These are phyloP conservation scores for Oreortyx pictus DNA, from an alignment of 2,797 vertebrate species.

Conservation along the genomic window DNA sequence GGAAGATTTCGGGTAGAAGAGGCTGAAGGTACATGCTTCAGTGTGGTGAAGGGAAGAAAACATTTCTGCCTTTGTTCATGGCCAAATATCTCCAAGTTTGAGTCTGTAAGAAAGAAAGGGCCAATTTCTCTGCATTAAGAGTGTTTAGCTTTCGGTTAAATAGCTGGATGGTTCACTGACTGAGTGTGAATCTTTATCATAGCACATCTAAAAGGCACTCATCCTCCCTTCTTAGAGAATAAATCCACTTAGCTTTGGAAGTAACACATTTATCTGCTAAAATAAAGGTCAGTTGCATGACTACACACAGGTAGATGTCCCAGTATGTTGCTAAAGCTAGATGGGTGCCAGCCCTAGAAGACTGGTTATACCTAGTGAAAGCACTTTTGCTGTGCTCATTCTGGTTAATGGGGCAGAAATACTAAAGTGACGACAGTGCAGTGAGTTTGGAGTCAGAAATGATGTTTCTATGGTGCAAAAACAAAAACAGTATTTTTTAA, in stretches of 20 bases:
- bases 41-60: not conserved
- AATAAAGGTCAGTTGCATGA: not conserved
- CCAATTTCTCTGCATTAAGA: not conserved
- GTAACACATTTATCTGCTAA: not conserved
- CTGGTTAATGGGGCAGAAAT: not conserved
- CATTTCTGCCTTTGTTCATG: not conserved
- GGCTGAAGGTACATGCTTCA: not conserved
- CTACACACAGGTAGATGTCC: not conserved
- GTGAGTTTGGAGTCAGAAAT: not conserved
- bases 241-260: not conserved
- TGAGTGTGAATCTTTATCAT: not conserved
- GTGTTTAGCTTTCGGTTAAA: not conserved
- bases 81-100: not conserved
- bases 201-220: not conserved
- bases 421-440: not conserved
- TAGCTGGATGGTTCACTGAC: fast-evolving
- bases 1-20: not conserved
- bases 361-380: not conserved
- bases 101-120: not conserved
- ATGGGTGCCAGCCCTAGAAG: not conserved
- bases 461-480: not conserved
- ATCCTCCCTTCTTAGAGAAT: not conserved
- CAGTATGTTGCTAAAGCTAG: not conserved
- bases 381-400: not conserved
- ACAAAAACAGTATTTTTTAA: not conserved